Evolutionary conservation across 2,797 vertebrate species (phyloP), one percentile per base, ranked within the genome.

Genomic region (Caiman crocodilus): DNA sequence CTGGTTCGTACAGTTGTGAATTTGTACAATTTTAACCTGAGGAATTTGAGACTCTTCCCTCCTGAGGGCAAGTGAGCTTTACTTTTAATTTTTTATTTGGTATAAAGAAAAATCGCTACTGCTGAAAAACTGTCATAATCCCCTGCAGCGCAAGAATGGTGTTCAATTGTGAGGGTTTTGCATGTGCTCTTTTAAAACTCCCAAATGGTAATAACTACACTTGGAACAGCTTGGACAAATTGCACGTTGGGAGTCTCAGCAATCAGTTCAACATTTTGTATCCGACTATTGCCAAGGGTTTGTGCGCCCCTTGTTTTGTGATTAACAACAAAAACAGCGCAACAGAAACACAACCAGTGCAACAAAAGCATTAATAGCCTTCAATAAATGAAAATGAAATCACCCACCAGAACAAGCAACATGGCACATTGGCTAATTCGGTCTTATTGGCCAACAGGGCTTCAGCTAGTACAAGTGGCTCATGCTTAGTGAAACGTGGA

Each of bases 181-280:
- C n/a, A 5, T 63, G 57, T 30, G 55, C 64, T 35, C 58, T 84
- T 90, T 84, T 86, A 87, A 93, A 95, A 87, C 58, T 79, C 2
- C 77, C 87, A 90, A 87, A 90, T 90, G 69, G 87, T 15, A 91
- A 90, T 77, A 83, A 17, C 57, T 14, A 3, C 16, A 4, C 64
- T 93, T 79, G 61, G 64, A 87, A 96, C 89, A 93, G 76, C 58
- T 18, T 0, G 4, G 81, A 83, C 69, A 42, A 86, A 75, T 84
- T 63, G 50, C 7, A 59, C 1, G 1, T 1, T 77, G 81, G 69
- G 26, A 89, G 76, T 4, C 14, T 7, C 69, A 82, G 79, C 84
- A 67, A 2, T 73, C 13, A 17, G 74, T 80, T 86, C 80, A 79
- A 79, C 56, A 26, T 65, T 59, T 78, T 84, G 42, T 50, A 28